Base-by-base conservation (phyloP, 2,888 invertebrate species). In the Cacoxenus indagator region DNA sequence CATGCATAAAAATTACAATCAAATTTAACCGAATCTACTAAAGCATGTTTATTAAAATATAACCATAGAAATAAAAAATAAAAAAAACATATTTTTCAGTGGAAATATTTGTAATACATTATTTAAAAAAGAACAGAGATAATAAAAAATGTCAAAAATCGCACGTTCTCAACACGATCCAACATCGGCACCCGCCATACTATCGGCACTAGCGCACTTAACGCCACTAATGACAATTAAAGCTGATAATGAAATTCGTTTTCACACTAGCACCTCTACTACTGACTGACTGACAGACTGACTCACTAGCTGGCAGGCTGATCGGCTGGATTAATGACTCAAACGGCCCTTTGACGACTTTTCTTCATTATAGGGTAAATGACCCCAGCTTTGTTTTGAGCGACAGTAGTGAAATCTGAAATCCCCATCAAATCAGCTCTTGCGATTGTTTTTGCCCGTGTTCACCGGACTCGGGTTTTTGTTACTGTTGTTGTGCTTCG, bases 281-380 rank as follows among this genome's bases (percentile, higher is more conserved):
- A 31, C 31, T 31, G 31, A 31, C 31, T 5, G 31, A n/a, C n/a
- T n/a, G n/a, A n/a, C 19, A 17, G 11, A 37, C 6, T 11, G n/a
- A n/a, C n/a, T n/a, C n/a, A n/a, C n/a, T n/a, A n/a, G n/a, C n/a
- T n/a, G n/a, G n/a, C n/a, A n/a, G n/a, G n/a, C n/a, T n/a, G n/a
- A n/a, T n/a, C n/a, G n/a, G n/a, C n/a, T 14, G 27, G 55, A 27
- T 26, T 29, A 57, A 57, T 57, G 55, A 57, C 55, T 57, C 55
- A 57, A 57, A 17, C 11, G 24, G 55, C 55, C 55, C 27, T 27
- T 27, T n/a, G 55, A 27, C 27, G 27, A 31, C n/a, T 27, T 57
- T 57, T 14, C 27, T 57, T 57, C 55, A n/a, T 57, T 11, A 17
- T 46, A n/a, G 4, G 61, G 61, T 61, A 61, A 61, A 61, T 31